phyloP scores from a whole-genome alignment of 2,113 vertebrate genomes.

The Egretta garzetta region DNA sequence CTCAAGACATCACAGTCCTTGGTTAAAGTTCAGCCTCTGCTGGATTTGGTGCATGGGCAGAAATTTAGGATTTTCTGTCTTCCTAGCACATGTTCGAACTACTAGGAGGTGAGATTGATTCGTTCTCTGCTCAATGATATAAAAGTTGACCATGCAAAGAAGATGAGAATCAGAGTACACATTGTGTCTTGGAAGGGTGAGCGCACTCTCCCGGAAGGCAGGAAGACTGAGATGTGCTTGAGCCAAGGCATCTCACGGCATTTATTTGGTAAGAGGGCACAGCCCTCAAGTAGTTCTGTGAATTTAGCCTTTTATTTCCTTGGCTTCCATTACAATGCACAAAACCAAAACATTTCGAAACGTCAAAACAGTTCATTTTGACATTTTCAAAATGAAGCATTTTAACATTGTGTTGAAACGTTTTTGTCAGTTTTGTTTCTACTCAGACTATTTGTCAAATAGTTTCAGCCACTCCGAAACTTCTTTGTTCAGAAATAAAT shows the following conservation, averaged over 20 bases:
- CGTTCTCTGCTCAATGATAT: neutral
- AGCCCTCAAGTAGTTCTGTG: neutral
- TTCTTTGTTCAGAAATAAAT: neutral
- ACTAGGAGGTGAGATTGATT: neutral
- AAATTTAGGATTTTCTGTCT: neutral
- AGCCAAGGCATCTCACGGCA: neutral
- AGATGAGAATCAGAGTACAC: neutral
- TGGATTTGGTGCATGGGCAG: neutral
- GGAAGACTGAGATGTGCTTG: neutral
- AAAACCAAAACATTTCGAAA: neutral
- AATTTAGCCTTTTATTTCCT: neutral
- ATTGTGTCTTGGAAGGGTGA: neutral
- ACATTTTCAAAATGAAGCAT: constrained; percentile 31
- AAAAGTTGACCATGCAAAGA: neutral
- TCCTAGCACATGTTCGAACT: neutral
- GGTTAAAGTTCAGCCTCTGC: neutral
- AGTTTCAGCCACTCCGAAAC: neutral
- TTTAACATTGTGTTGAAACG: neutral
- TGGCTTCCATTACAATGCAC: neutral
- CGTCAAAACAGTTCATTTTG: neutral
- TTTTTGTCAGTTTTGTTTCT: constrained; percentile 29
- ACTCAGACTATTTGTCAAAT: neutral
- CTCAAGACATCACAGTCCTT: neutral
- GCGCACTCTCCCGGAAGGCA: neutral
- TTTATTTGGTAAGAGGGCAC: neutral